These are phyloP conservation scores for Drosophila nasuta DNA, from an alignment of 1,140 invertebrate species.

Conservation along the genomic window DNA sequence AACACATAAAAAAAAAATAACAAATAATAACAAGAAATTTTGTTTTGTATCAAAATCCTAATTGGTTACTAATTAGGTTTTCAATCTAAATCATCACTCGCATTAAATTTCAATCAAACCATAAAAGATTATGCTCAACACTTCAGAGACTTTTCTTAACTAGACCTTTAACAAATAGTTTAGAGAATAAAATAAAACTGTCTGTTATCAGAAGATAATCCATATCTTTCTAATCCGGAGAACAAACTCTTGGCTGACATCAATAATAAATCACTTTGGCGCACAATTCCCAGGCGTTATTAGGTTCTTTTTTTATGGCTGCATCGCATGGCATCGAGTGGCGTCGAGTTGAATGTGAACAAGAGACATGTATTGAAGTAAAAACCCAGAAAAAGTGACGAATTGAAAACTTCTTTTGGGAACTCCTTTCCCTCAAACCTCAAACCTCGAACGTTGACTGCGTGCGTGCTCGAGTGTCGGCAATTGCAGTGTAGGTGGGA, in stretches of 20 bases:
- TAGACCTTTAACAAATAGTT: too few relatives aligned
- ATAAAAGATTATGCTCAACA: too few relatives aligned
- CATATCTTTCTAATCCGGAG: background rate
- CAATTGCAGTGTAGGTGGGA: conserved; percentile 1
- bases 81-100: too few relatives aligned
- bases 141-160: background rate
- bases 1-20: too few relatives aligned
- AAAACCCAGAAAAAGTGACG: conserved; percentile 37
- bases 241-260: conserved; percentile 3
- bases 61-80: too few relatives aligned
- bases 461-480: conserved; percentile 53
- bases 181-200: background rate
- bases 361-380: too few relatives aligned
- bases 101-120: too few relatives aligned
- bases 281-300: conserved; percentile 34
- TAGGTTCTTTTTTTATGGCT: background rate
- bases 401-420: conserved; percentile 41
- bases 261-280: conserved; percentile 24
- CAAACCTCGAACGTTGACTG: background rate
- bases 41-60: too few relatives aligned
- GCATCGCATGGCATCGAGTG: background rate
- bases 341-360: background rate
- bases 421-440: conserved; percentile 19
- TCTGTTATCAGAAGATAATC: background rate
- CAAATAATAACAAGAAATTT: too few relatives aligned